Conservation (phyloP, 2,113 vertebrate genomes). For the Trematocara variabile region DNA sequence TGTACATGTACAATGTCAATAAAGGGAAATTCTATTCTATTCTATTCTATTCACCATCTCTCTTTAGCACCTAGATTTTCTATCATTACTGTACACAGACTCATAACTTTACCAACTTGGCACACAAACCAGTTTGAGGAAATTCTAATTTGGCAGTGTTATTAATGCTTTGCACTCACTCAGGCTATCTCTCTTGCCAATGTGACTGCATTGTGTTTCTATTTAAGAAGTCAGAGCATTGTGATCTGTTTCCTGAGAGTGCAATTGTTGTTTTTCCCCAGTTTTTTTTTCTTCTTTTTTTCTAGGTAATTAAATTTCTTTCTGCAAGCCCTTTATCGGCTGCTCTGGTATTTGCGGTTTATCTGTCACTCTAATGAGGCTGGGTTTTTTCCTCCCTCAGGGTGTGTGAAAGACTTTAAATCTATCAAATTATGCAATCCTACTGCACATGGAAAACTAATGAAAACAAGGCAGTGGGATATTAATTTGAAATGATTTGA, state of each 20-base stretch:
- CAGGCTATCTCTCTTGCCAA: conserved; percentile 11
- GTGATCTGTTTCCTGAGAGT: conserved; percentile 26
- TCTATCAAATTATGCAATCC: conserved; percentile 47
- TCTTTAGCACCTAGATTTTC: conserved; percentile 3
- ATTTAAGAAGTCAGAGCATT: conserved; percentile 24
- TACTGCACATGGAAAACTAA: conserved; percentile 24
- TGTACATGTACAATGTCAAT: neutral
- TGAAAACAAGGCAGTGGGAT: conserved; percentile 38
- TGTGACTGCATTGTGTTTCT: neutral
- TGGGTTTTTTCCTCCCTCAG: neutral
- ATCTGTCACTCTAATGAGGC: conserved; percentile 59
- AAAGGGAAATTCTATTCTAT: neutral
- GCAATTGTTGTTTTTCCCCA: conserved; percentile 9
- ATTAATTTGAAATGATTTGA: conserved; percentile 32
- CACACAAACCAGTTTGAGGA: neutral
- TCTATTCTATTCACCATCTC: neutral
- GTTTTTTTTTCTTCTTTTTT: neutral
- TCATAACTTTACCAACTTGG: neutral
- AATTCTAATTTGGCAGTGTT: conserved; percentile 18
- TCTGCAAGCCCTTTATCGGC: conserved; percentile 42
- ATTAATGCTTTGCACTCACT: conserved; percentile 17
- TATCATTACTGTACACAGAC: neutral
- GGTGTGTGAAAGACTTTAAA: conserved; percentile 38
- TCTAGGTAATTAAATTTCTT: conserved; percentile 44
- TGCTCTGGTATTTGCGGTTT: conserved; percentile 33